Conservation (phyloP, 2,113 vertebrate species). For the Pachypanchax playfairii region DNA sequence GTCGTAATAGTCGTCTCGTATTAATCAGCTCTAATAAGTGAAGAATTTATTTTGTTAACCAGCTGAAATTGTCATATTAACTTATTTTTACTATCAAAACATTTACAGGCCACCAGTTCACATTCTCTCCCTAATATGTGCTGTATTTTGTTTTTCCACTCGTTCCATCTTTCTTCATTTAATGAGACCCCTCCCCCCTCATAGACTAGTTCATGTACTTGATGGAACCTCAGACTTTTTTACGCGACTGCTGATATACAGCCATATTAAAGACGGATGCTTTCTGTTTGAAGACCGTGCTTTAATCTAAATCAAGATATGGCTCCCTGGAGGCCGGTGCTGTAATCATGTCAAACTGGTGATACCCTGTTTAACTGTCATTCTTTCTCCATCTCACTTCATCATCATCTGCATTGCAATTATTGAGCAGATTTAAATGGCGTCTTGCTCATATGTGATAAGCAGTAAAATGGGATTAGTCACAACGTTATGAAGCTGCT, state of each 20-base stretch:
- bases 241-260: slow-evolving; percentile 59
- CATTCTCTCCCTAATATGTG: slow-evolving; percentile 17
- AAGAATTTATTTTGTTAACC: background rate
- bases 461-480: slow-evolving; percentile 59
- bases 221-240: slow-evolving; percentile 62
- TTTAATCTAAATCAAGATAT: slow-evolving; percentile 78
- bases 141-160: slow-evolving; percentile 13
- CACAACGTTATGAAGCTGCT: slow-evolving; percentile 43
- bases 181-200: slow-evolving; percentile 25
- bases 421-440: slow-evolving; percentile 65
- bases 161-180: slow-evolving; percentile 42
- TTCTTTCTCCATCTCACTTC: slow-evolving; percentile 47
- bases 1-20: background rate
- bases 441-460: slow-evolving; percentile 63
- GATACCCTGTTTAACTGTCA: slow-evolving; percentile 52
- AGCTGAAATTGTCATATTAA: slow-evolving; percentile 8
- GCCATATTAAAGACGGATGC: slow-evolving; percentile 62
- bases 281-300: slow-evolving; percentile 66
- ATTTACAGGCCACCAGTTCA: slow-evolving; percentile 23
- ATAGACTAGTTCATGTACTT: slow-evolving; percentile 43
- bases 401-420: slow-evolving; percentile 69
- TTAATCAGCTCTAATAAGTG: slow-evolving; percentile 3
- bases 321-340: slow-evolving; percentile 57
- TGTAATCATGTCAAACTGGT: slow-evolving; percentile 71
- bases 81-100: slow-evolving; percentile 19